Evolutionary conservation across 2,113 vertebrate genomes (phyloP), one percentile per base, ranked within the genome.

Genomic region (Taxidea taxus): DNA sequence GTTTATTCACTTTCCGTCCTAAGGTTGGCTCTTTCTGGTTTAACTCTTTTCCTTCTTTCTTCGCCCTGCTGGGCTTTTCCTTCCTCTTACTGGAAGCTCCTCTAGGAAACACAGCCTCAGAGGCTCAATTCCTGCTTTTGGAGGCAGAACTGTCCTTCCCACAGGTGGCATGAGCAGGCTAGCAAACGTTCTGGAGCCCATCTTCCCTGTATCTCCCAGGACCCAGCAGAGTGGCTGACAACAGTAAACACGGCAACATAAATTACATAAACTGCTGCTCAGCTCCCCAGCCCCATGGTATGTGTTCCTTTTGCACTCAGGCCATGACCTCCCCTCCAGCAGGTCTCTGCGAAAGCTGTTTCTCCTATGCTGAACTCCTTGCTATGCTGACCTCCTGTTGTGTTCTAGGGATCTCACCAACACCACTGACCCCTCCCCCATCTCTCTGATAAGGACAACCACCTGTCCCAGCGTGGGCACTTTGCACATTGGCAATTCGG

Each of bases 41-140:
- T 91, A 74, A 86, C 60, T 54, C 72, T 84, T 95, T 54, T 77
- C 27, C 68, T 37, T 94, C 66, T 75, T 85, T 62, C 81, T 95
- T 96, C 47, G 27, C 25, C 74, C n/a, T 34, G 11, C 4, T 54
- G 16, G 29, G 16, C 13, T 72, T 64, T 44, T 47, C 12, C 81
- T 84, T 23, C 4, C 31, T 81, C 72, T 47, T 58, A 78, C 82
- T 91, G 31, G 89, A 97, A 95, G 0, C 44, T 90, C 94, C 80
- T 87, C 70, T 62, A 80, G 60, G 54, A 84, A 96, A 88, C 18
- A 49, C 27, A 70, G 64, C 15, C 3, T 39, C 25, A 6, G 7
- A 20, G 1, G 49, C 11, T 29, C n/a, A 16, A 47, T 13, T 25
- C 77, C 84, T 83, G 23, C 56, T 27, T 51, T 74, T 37, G 7